Conservation (phyloP, 2,113 vertebrate species). For the Halichoeres trimaculatus region DNA sequence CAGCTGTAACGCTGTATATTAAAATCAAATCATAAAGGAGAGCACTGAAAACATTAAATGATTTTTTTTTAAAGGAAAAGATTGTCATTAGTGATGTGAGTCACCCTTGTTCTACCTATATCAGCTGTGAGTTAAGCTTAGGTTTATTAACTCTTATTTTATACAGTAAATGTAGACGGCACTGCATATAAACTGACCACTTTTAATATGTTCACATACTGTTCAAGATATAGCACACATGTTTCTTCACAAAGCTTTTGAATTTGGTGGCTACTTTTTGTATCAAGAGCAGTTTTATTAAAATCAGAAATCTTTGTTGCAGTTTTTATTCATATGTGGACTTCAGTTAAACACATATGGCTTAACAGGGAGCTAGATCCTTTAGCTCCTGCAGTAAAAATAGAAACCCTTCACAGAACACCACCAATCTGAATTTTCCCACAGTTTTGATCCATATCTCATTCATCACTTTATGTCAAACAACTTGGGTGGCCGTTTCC, state of each 20-base stretch:
- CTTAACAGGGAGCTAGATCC: background rate
- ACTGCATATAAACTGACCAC: too few species aligned
- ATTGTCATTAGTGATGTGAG: too few species aligned
- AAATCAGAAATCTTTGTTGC: conserved; percentile 10
- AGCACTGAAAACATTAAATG: background rate
- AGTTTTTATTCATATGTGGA: conserved; percentile 17
- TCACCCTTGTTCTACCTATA: too few species aligned
- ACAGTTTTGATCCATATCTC: conserved; percentile 49
- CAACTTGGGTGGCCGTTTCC: conserved; percentile 46
- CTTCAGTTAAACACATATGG: conserved; percentile 6
- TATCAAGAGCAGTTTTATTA: background rate
- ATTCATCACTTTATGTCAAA: conserved; percentile 60
- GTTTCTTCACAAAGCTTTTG: background rate
- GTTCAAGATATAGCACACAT: background rate
- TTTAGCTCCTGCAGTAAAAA: conserved; percentile 32
- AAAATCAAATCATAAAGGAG: background rate
- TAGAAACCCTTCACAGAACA: conserved; percentile 12
- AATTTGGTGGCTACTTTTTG: background rate
- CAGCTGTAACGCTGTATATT: too few species aligned
- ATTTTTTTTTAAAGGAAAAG: too few species aligned
- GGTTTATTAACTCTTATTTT: background rate
- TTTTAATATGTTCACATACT: too few species aligned
- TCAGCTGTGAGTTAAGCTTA: too few species aligned
- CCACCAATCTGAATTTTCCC: conserved; percentile 13
- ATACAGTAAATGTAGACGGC: too few species aligned